A percentile compares a stretch with the other conserved stretches of the same genome.
Evolutionary conservation across 2,113 vertebrate genomes (phyloP).

Genomic region (Chinchilla lanigera): DNA sequence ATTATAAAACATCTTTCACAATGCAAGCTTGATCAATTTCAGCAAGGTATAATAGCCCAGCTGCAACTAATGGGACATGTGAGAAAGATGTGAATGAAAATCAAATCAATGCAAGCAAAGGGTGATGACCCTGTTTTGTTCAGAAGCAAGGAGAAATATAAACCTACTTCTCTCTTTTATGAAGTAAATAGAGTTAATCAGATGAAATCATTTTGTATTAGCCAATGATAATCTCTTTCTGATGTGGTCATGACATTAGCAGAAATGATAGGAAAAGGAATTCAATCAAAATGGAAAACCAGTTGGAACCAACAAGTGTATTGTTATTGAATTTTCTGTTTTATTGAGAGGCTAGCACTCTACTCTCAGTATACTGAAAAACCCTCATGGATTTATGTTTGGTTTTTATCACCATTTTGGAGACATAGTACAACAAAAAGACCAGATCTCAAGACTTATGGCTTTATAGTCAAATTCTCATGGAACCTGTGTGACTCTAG

Average conservation of each 20-base stretch:
- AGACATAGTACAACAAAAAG: not conserved
- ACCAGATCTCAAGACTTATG: not conserved
- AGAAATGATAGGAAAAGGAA: conserved; percentile 39
- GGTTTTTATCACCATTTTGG: not conserved
- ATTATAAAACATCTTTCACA: not conserved
- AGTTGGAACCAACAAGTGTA: not conserved
- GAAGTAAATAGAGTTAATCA: conserved; percentile 60
- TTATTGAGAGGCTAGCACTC: not conserved
- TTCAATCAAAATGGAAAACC: conserved; percentile 50
- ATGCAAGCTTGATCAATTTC: conserved; percentile 39
- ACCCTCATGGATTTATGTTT: not conserved
- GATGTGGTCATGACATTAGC: conserved; percentile 42
- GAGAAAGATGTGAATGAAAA: conserved; percentile 19
- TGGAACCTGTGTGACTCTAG: not conserved
- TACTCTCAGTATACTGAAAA: not conserved
- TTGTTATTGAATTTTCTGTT: conserved; percentile 19
- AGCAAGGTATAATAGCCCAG: conserved; percentile 15
- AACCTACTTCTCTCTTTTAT: conserved; percentile 53
- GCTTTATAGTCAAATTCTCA: not conserved
- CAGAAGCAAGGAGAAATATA: not conserved
- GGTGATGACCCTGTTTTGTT: conserved; percentile 43
- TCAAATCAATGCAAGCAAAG: not conserved
- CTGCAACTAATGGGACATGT: conserved; percentile 37
- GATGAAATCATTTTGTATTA: conserved; percentile 59
- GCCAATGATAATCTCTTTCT: conserved; percentile 56